A percentile compares a stretch with the other conserved stretches of the same genome.
Evolutionary conservation across 2,888 invertebrate species (phyloP).

Genomic region (Lycophotia porphyrea): DNA sequence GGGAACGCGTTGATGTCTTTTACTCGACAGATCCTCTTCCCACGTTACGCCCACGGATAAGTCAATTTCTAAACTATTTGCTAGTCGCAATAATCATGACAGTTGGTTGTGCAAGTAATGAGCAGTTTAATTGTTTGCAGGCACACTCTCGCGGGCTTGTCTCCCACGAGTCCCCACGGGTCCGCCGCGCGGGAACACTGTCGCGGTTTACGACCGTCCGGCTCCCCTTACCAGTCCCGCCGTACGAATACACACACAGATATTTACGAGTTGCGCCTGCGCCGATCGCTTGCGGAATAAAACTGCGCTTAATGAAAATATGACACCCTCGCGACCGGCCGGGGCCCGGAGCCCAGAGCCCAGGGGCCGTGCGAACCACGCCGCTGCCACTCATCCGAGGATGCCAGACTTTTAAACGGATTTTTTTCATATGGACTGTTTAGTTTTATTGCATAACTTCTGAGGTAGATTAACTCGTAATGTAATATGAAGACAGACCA

Average conservation of each 20-base stretch:
- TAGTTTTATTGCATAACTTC: conserved; percentile 1
- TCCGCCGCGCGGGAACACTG: not conserved
- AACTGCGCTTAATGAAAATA: conserved; percentile 64
- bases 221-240: conserved; percentile 16
- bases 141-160: conserved; percentile 2
- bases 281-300: conserved; percentile 53
- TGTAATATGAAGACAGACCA: not conserved
- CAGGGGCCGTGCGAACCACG: conserved; percentile 51
- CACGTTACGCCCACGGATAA: no score
- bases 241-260: conserved; percentile 10
- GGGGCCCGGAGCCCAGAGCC: conserved; percentile 1
- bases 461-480: not conserved
- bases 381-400: conserved; percentile 50
- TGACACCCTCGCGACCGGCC: conserved; percentile 51
- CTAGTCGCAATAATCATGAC: not conserved
- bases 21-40: conserved; percentile 21
- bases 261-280: conserved; percentile 54
- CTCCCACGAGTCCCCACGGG: conserved; percentile 9
- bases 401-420: conserved; percentile 11
- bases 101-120: not conserved
- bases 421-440: conserved; percentile 3
- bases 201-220: conserved; percentile 42
- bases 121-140: not conserved
- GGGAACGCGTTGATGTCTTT: conserved; percentile 72
- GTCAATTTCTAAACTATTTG: not conserved